Percentiles rank a stretch among this genome's conserved stretches.
Conservation (phyloP, 2,113 vertebrate species). For the Sturnus vulgaris region DNA sequence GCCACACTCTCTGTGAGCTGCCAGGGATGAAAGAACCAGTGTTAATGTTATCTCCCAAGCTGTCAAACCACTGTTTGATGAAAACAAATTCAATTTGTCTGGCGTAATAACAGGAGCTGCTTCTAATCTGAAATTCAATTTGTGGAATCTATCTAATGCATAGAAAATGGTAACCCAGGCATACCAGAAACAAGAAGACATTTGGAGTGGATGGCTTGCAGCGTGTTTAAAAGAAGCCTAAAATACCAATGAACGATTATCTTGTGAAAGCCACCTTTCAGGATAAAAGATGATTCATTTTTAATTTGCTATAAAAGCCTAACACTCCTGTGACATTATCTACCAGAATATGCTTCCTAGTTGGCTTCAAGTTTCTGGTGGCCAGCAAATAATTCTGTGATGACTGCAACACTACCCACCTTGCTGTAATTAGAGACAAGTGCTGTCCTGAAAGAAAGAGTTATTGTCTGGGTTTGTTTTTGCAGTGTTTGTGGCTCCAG, state of each 20-base stretch:
- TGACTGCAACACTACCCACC: slow-evolving; percentile 18
- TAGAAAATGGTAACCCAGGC: slow-evolving; percentile 44
- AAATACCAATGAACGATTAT: slow-evolving; percentile 30
- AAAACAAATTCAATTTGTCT: slow-evolving; percentile 63
- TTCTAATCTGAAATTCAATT: slow-evolving; percentile 59
- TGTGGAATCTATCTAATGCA: slow-evolving; percentile 18
- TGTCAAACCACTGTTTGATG: slow-evolving; percentile 20
- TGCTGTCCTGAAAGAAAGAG: slow-evolving; percentile 45
- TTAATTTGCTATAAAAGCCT: slow-evolving; percentile 33
- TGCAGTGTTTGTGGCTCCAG: slow-evolving; percentile 24
- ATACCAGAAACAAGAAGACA: neutral
- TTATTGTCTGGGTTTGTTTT: slow-evolving; percentile 29
- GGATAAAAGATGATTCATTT: slow-evolving; percentile 23
- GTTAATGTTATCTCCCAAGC: slow-evolving; percentile 39
- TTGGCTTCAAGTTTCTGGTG: neutral
- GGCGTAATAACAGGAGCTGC: slow-evolving; percentile 31
- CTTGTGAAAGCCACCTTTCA: slow-evolving; percentile 45
- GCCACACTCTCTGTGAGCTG: neutral
- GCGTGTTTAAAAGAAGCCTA: neutral
- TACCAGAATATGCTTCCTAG: slow-evolving; percentile 12
- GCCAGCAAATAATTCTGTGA: slow-evolving; percentile 23
- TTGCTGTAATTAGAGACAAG: slow-evolving; percentile 44
- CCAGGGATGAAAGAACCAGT: neutral
- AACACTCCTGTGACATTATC: slow-evolving; percentile 11
- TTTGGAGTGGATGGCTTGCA: slow-evolving; percentile 11